Conservation (phyloP, 2,797 vertebrate species). For the Eptatretus atami region DNA sequence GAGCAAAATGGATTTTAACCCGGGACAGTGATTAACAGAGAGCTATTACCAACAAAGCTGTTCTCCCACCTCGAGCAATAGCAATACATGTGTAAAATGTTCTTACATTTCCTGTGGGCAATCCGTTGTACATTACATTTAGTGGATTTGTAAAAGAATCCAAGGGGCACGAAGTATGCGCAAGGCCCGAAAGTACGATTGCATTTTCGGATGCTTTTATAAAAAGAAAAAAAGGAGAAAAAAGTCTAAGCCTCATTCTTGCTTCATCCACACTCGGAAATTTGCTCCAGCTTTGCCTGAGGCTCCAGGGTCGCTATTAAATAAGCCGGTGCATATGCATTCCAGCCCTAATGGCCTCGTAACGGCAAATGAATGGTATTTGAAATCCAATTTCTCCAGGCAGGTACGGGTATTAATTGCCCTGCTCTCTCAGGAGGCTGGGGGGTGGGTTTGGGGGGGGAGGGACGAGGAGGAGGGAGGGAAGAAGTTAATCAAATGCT, state of each 20-base stretch:
- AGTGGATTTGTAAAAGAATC: too few relatives aligned
- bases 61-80: too few relatives aligned
- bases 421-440: conserved; percentile 2
- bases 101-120: too few relatives aligned
- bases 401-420: conserved; percentile 5
- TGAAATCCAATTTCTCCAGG: conserved; percentile 5
- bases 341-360: conserved; percentile 4
- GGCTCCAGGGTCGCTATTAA: conserved; percentile 4
- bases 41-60: too few relatives aligned
- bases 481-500: conserved; percentile 5
- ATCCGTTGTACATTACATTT: too few relatives aligned
- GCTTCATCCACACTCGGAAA: not conserved
- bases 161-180: too few relatives aligned
- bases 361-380: conserved; percentile 5
- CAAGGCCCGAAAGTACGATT: too few relatives aligned
- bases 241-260: not conserved
- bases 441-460: not conserved
- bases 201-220: too few relatives aligned
- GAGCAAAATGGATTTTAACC: too few relatives aligned
- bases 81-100: too few relatives aligned
- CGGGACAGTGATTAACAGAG: too few relatives aligned
- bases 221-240: too few relatives aligned
- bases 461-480: not conserved
- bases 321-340: conserved; percentile 5
- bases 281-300: not conserved